Base-by-base conservation (phyloP, 2,113 vertebrate species). In the Rhabdornis inornatus region DNA sequence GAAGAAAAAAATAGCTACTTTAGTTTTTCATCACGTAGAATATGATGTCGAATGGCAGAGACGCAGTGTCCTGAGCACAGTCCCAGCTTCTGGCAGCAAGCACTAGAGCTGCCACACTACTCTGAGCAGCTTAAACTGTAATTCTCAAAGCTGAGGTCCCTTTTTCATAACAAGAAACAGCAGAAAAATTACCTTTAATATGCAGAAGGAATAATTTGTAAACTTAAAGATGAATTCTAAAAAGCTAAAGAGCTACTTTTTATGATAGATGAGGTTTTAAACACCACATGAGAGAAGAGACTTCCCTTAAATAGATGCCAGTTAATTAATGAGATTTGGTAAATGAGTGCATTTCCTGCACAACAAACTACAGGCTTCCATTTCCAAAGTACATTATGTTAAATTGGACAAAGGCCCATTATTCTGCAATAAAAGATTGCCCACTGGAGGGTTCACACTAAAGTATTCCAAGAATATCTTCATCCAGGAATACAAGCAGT, bases 11-110 rank as follows among this genome's bases (percentile, higher is more conserved):
- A 28, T 18, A 50, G 40, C 96, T 94, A 47, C 91, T 97, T 97
- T 76, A 78, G 63, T 92, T 97, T 97, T 96, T 66, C 60, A 57
- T 96, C 95, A 97, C 83, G 55, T 90, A 95, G 86, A 76, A 88
- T 60, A 89, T 91, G 52, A 93, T 11, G 70, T 90, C 4, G 30
- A 95, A 84, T 3, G 0, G 89, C 49, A 78, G 94, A 97, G 92
- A 90, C 18, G 7, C 57, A 50, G 86, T 70, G 92, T 83, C 94
- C 92, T 69, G 75, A 89, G 94, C 80, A 27, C 72, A 82, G 91
- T 25, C 64, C 52, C 75, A 61, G 93, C 94, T 82, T 74, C 93
- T 94, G 96, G 87, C 96, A 95, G 88, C 80, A 42, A 55, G 63
- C 59, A 39, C 57, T 42, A 39, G 90, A 88, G 87, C 93, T 80